phyloP scores from a whole-genome alignment of 1,140 invertebrate species.

The Brachionus rubens region DNA sequence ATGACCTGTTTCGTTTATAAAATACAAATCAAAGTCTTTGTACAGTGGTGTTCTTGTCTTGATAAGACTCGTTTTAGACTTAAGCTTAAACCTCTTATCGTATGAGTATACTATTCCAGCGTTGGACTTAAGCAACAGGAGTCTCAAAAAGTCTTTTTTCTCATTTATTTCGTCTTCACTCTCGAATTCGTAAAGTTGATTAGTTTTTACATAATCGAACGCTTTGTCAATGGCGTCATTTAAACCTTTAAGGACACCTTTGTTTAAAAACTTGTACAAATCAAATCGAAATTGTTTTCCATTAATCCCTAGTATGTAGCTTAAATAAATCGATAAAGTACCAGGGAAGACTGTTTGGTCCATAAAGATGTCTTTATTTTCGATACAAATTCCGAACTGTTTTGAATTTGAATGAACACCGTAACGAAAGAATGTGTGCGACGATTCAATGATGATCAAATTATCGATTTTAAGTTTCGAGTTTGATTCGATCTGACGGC shows the following conservation, averaged over 20 bases:
- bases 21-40: constrained; percentile 25
- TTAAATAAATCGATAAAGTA: constrained; percentile 27
- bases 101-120: background rate
- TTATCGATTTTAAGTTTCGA: background rate
- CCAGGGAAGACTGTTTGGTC: constrained; percentile 18
- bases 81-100: background rate
- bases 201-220: background rate
- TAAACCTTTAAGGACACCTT: background rate
- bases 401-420: constrained; percentile 29
- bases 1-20: background rate
- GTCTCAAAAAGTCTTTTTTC: background rate
- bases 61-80: background rate
- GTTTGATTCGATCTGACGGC: background rate
- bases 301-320: background rate
- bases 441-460: constrained; percentile 20
- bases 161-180: background rate
- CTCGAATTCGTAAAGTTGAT: background rate
- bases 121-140: constrained; percentile 16
- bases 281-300: background rate
- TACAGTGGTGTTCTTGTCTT: background rate
- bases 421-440: constrained; percentile 33
- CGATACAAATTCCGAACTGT: background rate
- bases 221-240: constrained; percentile 6
- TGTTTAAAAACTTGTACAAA: constrained; percentile 14
- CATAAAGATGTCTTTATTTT: constrained; percentile 14